Base-by-base conservation (phyloP, 1,140 invertebrate species). In the Holcopasites calliopsidis region DNA sequence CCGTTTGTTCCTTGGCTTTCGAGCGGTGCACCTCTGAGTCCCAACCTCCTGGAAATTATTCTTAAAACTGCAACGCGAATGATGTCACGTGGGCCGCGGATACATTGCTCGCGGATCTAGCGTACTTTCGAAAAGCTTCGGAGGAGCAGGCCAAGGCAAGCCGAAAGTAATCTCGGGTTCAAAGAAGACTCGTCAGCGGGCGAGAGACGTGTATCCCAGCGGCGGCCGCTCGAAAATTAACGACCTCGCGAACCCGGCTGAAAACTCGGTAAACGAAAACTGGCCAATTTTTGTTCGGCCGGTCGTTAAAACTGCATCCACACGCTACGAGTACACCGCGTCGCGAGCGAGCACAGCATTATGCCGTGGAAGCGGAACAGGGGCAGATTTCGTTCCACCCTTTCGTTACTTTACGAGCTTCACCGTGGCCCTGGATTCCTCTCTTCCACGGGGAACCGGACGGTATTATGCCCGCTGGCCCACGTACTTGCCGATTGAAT, bases 211-310 rank as follows among this genome's bases (percentile, higher is more conserved):
- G 44, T 18, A 74, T 69, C 64, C 74, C 62, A 68, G 40, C 69
- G 73, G 61, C 62, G 79, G 65, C 82, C 79, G 84, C 82, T 70
- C 84, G 85, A 86, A 84, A 86, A 86, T 85, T 85, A 84, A 86
- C 85, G 79, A 86, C 72, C 79, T 81, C 78, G 82, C 84, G 82
- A 82, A 86, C 79, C 82, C 73, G 62, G 79, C 77, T n/a, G n/a
- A 79, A 80, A 81, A 86, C 82, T 86, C 75, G 70, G 81, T 85
- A 85, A 86, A 86, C 84, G 82, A 83, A 79, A 83, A 86, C 83
- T 79, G 81, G 55, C 80, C 79, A 82, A 82, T 79, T 84, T 85
- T 83, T 80, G 76, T 77, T 58, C 42, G 65, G 61, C 62, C 80
- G 55, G 47, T 84, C 74, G 80, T 84, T 84, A 84, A 82, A 76